Percentiles rank a stretch among this genome's conserved stretches.
Evolutionary conservation across 2,888 invertebrate species (phyloP).

Genomic region (Automeris io): DNA sequence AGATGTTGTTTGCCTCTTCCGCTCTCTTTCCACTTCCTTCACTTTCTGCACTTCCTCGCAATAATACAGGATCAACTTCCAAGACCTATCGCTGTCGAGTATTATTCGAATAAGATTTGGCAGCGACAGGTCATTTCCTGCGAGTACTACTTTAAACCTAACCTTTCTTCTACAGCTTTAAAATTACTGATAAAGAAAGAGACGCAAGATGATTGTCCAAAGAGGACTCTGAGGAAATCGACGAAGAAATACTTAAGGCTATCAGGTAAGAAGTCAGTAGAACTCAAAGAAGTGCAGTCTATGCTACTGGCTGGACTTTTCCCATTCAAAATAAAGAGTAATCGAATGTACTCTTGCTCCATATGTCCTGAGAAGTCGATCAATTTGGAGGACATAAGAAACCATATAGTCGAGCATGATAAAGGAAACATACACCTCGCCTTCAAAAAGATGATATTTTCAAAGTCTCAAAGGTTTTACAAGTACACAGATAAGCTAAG

Average conservation of each 20-base stretch:
- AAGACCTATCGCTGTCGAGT: too few relatives aligned
- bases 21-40: too few relatives aligned
- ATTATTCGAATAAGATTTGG: background rate
- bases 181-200: constrained; percentile 33
- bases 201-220: constrained; percentile 23
- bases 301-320: constrained; percentile 51
- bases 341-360: constrained; percentile 40
- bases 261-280: constrained; percentile 29
- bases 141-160: background rate
- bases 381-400: constrained; percentile 44
- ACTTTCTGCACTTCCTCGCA: too few relatives aligned
- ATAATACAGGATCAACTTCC: too few relatives aligned
- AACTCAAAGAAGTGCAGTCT: constrained; percentile 39
- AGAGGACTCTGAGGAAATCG: constrained; percentile 27
- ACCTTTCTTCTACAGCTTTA: constrained; percentile 25
- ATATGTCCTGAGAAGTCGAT: constrained; percentile 48
- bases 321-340: constrained; percentile 58
- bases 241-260: constrained; percentile 21
- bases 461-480: constrained; percentile 48
- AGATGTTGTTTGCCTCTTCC: too few relatives aligned
- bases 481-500: constrained; percentile 31
- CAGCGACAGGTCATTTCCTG: background rate
- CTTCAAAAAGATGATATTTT: constrained; percentile 56
- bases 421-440: constrained; percentile 44
- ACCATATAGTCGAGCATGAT: constrained; percentile 44